These are phyloP conservation scores for Camarhynchus parvulus DNA, from an alignment of 2,113 vertebrate genomes.

Conservation along the genomic window DNA sequence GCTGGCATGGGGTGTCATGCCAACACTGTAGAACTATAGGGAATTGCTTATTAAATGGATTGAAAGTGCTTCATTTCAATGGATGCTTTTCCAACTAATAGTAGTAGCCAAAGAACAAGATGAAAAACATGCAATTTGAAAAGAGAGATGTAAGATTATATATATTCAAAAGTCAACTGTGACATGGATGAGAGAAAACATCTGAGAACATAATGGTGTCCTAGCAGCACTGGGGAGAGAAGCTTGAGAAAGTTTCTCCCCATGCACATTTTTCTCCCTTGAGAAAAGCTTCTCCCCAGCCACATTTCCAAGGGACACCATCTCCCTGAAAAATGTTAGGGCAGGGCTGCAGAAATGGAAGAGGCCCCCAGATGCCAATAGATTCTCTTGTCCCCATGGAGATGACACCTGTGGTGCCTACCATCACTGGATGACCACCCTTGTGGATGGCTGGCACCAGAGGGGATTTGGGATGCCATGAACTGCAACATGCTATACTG, in stretches of 20 bases:
- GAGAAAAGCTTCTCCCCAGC: neutral
- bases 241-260: neutral
- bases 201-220: neutral
- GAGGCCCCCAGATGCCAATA: neutral
- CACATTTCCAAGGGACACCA: neutral
- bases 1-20: neutral
- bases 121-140: neutral
- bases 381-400: neutral
- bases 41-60: neutral
- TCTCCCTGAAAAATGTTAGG: neutral
- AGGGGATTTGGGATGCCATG: neutral
- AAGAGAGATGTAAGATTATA: neutral
- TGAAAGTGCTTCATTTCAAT: neutral
- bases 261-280: neutral
- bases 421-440: neutral
- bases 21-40: neutral
- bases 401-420: neutral
- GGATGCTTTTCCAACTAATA: neutral
- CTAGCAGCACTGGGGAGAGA: neutral
- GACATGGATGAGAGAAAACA: neutral
- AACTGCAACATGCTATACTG: neutral
- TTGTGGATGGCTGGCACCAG: neutral
- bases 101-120: neutral
- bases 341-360: neutral
- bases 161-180: neutral